Conservation (phyloP, 2,113 vertebrate genomes). For the Salvelinus alpinus region DNA sequence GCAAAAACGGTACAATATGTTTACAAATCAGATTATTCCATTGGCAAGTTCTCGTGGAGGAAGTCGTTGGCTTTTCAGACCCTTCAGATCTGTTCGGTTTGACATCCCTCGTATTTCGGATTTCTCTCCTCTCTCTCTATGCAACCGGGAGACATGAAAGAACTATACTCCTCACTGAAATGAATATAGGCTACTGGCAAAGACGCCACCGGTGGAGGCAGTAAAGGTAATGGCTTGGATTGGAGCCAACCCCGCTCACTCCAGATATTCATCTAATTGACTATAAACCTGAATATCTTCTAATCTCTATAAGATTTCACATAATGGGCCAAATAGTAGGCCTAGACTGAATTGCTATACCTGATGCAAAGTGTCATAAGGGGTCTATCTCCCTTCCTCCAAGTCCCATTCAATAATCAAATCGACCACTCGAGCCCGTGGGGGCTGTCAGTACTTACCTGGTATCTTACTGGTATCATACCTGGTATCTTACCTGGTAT, state of each 20-base stretch:
- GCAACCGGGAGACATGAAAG: not conserved
- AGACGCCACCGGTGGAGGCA: conserved; percentile 1
- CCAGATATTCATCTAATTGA: not conserved
- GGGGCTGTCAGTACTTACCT: conserved; percentile 73
- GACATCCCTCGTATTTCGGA: not conserved
- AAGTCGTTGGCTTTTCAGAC: not conserved
- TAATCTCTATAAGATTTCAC: too few species aligned
- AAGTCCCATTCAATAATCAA: not conserved
- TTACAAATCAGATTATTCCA: conserved; percentile 10
- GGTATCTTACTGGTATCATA: conserved; percentile 93
- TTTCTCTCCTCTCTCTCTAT: not conserved
- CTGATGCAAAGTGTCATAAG: not conserved
- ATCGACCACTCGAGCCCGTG: not conserved
- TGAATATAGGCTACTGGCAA: not conserved
- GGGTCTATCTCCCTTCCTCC: not conserved
- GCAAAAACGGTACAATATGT: not conserved
- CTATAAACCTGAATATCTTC: too few species aligned
- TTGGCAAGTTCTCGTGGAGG: not conserved
- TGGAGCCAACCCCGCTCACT: not conserved
- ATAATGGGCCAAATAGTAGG: too few species aligned
- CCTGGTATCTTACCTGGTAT: conserved; percentile 79
- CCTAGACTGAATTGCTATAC: too few species aligned
- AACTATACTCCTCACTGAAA: not conserved
- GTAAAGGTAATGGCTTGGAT: conserved; percentile 8
- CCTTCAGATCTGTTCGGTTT: not conserved